Evolutionary conservation across 2,113 vertebrate species (phyloP), one percentile per base, ranked within the genome.

Genomic region (Diadophis punctatus): DNA sequence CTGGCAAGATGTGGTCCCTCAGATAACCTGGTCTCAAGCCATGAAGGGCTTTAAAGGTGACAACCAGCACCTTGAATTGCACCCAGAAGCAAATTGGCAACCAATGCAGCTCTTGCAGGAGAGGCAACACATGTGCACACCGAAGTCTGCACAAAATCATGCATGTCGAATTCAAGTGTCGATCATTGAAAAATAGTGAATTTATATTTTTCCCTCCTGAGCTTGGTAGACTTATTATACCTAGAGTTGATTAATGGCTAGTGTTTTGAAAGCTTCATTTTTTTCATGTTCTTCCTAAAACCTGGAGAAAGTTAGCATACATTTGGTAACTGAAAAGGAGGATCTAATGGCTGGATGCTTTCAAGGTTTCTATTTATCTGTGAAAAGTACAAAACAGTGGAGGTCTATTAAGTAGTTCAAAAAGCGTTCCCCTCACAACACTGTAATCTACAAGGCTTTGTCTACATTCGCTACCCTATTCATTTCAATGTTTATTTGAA

Each of bases 271-370:
- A 49, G 48, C 58, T 20, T 30, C 23, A 39, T 51, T 53, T 46
- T 55, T 85, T 43, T 74, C 30, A 60, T 46, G 25, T 60, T 7
- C 60, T 74, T 20, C 63, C 27, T 46, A 80, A 16, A 86, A 20
- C 53, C 27, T 56, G 9, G 25, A 91, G 8, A 46, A 34, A 58
- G 25, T 46, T 46, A 7, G 25, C 8, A 86, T 43, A 86, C 14
- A 48, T 91, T 25, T 86, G 84, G 53, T 74, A 84, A 60, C 91
- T 92, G 58, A 92, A 20, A 52, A 93, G 3, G 8, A 39, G 93
- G 22, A 1, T 10, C 90, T 14, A 0, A 0, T 12, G 25, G 23
- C 18, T 80, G 34, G 18, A 80, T 80, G 34, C 34, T 80, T 91
- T 56, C 27, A 51, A 14, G 60, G 49, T 94, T 92, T 91, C 39